Evolutionary conservation across 1,140 invertebrate genomes (phyloP).

Genomic region (Theocolax elegans): DNA sequence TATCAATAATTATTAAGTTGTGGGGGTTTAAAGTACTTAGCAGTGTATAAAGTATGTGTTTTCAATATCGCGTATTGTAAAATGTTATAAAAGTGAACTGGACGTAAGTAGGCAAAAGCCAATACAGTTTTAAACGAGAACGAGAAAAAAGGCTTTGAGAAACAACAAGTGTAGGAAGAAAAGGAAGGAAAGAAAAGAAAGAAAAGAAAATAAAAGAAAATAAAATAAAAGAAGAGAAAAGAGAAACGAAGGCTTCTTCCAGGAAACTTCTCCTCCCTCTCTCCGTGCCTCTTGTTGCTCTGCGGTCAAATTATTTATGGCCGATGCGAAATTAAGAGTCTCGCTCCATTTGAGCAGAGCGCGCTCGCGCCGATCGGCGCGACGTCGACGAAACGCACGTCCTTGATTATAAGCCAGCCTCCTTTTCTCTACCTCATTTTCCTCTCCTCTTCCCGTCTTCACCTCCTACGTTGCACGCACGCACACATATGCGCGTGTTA

Average conservation of each 20-base stretch:
- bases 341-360: constrained; percentile 60
- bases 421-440: too few species aligned
- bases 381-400: constrained; percentile 36
- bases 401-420: too few species aligned
- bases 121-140: too few species aligned
- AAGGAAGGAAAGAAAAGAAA: not conserved
- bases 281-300: constrained; percentile 31
- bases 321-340: constrained; percentile 66
- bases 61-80: too few species aligned
- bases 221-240: constrained; percentile 7
- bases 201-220: not conserved
- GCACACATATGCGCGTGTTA: not conserved
- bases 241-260: constrained; percentile 49
- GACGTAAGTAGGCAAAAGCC: too few species aligned
- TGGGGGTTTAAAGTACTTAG: too few species aligned
- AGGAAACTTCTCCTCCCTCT: constrained; percentile 48
- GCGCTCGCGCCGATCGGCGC: constrained; percentile 46
- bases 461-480: not conserved
- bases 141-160: too few species aligned
- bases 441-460: too few species aligned
- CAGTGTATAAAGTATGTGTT: too few species aligned
- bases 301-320: constrained; percentile 67
- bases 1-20: too few species aligned
- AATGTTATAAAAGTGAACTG: too few species aligned
- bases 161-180: too few species aligned